Evolutionary conservation across 2,888 invertebrate genomes (phyloP), one percentile per base, ranked within the genome.

Genomic region (Aethes cnicana): DNA sequence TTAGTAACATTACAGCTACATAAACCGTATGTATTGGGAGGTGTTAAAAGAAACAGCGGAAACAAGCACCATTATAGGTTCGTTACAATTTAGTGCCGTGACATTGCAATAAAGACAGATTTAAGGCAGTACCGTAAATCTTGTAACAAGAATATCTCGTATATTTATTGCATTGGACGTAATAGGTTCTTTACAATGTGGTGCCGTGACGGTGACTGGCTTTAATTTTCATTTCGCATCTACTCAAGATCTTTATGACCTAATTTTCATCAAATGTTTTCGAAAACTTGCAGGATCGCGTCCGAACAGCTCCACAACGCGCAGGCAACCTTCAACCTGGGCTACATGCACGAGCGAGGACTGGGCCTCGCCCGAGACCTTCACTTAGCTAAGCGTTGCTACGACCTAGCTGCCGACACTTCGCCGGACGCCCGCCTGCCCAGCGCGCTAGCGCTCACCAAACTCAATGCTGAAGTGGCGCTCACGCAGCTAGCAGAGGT

Each of bases 341-440:
- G 98, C 16, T 99, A 98, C 83, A 99, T 99, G 99, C 98, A 99
- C 84, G 98, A 99, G 83, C 95, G 96, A 62, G 99, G 99, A 0
- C 90, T 98, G 16, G 99, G 99, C 4, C 94, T 99, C 86, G 91
- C 93, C 4, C 92, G 91, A 47, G 95, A 99, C 89, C 93, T 97
- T 72, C 97, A 99, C 89, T 89, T 99, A 53, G 99, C 99, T 17
- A 99, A 99, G 88, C 92, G 99, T 17, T 96, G 96, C 81, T 99
- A 99, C 88, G 99, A 99, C 90, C 92, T 96, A 81, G 98, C 98
- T 0, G 96, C 96, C 0, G 97, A 98, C 77, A 95, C 97, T 0
- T 96, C 95, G 74, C 91, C 94, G 0, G 98, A 99, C 81, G 99
- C 99, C 0, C 94, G 96, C 70, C 94, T 98, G 49, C 99, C 99